A percentile compares a stretch with the other conserved stretches of the same genome.
Evolutionary conservation across 2,888 invertebrate species (phyloP).

Genomic region (Drosophila prolongata): DNA sequence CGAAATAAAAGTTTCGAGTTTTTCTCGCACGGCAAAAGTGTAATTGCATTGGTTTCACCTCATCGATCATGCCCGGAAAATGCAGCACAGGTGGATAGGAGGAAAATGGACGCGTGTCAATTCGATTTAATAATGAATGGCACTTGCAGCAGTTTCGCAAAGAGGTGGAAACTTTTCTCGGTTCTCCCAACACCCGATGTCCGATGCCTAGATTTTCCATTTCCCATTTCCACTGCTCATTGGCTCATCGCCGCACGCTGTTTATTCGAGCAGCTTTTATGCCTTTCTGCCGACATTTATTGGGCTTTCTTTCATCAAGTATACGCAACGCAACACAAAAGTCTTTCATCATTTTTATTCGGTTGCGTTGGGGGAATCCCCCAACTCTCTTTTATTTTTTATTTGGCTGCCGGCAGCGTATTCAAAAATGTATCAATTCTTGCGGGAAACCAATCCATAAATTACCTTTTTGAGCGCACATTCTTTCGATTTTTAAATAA

Average conservation of each 20-base stretch:
- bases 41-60: slow-evolving; percentile 29
- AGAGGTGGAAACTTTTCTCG: slow-evolving; percentile 3
- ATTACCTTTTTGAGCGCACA: slow-evolving; percentile 63
- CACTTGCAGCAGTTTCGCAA: slow-evolving; percentile 37
- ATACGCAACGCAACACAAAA: slow-evolving; percentile 55
- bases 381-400: slow-evolving; percentile 1
- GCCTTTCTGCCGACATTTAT: slow-evolving; percentile 47
- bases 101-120: slow-evolving; percentile 48
- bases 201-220: not conserved
- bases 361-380: slow-evolving; percentile 19
- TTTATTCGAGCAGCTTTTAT: slow-evolving; percentile 53
- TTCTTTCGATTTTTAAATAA: slow-evolving; percentile 21
- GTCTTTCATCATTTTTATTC: slow-evolving; percentile 71
- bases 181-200: no score
- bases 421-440: slow-evolving; percentile 71
- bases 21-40: slow-evolving; percentile 1
- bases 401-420: slow-evolving; percentile 43
- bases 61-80: slow-evolving; percentile 32
- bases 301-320: slow-evolving; percentile 67
- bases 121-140: slow-evolving; percentile 72
- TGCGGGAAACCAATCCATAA: slow-evolving; percentile 32
- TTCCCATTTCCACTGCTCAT: slow-evolving; percentile 1
- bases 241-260: slow-evolving; percentile 8
- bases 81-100: slow-evolving; percentile 26
- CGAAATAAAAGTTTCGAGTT: slow-evolving; percentile 20